Base-by-base conservation (phyloP, 2,888 invertebrate genomes). In the Papilio elwesi region DNA sequence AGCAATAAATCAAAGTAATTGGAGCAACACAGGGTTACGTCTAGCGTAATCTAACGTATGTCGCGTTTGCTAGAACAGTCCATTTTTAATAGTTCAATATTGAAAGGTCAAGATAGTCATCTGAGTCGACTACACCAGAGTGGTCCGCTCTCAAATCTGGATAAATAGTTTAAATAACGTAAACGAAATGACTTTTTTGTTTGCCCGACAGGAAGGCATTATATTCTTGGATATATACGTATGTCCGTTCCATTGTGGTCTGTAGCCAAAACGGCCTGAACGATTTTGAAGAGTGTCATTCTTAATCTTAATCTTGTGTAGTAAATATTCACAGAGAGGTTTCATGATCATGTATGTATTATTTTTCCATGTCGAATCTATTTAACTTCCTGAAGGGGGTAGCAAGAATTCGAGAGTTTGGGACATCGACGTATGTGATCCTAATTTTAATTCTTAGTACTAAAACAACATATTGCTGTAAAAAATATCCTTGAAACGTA, bases 1-100 rank as follows among this genome's bases (percentile, higher is more conserved):
- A 36, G 0, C 51, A 43, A 66, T 71, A 59, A 66, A 71, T 71
- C 66, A 66, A 38, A 55, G 55, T 62, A 66, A 47, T 49, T 38
- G 38, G 49, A 55, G 6, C 66, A 12, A 49, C 9, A 38, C 71
- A 43, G 71, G 55, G n/a, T 55, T 55, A 68, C 8, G 43, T 15
- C 67, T 55, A 51, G 16, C 26, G 6, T 12, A 4, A 26, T 0
- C 36, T 55, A 55, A 62, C 13, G 13, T 47, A 63, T 47, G 15
- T 63, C n/a, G 10, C 62, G n/a, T 59, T 43, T 62, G n/a, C 26
- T 62, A 13, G 6, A 9, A 38, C n/a, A 10, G 36, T 55, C 1
- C 7, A 12, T 55, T 36, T 55, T 55, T 7, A 55, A 55, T 55
- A 12, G 36, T 55, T 55, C 26, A 55, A 12, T 36, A 12, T 55